Percentiles rank a stretch among this genome's conserved stretches.
These are phyloP conservation scores for Spea bombifrons DNA, from an alignment of 2,113 vertebrate genomes.

Conservation along the genomic window DNA sequence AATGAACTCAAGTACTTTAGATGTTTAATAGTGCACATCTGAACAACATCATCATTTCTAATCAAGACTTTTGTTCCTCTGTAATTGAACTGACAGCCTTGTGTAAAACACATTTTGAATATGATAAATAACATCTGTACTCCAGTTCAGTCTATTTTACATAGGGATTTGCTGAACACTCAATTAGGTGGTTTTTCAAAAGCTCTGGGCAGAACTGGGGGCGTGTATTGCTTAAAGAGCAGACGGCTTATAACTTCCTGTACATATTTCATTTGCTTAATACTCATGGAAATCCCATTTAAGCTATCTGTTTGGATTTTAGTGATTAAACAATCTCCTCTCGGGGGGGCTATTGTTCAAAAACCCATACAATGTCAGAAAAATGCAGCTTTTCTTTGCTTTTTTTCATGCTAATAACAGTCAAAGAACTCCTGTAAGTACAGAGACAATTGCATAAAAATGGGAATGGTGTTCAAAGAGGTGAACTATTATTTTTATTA, in stretches of 20 bases:
- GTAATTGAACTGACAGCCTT: constrained; percentile 42
- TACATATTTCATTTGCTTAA: constrained; percentile 17
- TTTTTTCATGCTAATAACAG: background rate
- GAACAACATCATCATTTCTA: constrained; percentile 46
- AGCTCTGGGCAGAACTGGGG: background rate
- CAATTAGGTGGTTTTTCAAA: constrained; percentile 17
- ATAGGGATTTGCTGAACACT: constrained; percentile 29
- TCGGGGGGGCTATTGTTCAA: background rate
- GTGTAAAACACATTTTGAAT: constrained; percentile 39
- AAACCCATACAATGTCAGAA: background rate
- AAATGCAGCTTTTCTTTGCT: background rate
- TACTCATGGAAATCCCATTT: constrained; percentile 14
- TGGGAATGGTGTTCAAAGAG: background rate
- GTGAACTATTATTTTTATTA: constrained; percentile 21
- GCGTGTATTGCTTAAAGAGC: background rate
- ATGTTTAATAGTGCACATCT: constrained; percentile 14
- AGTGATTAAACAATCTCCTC: background rate
- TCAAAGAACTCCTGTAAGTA: background rate
- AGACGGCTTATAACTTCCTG: constrained; percentile 1
- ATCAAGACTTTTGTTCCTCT: constrained; percentile 45
- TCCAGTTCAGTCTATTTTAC: constrained; percentile 28
- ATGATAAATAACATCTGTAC: constrained; percentile 42
- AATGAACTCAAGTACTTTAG: constrained; percentile 29
- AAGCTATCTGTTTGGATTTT: constrained; percentile 15
- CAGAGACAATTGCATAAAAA: background rate